These are phyloP conservation scores for Gouania willdenowi DNA, from an alignment of 2,797 vertebrate genomes.

Conservation along the genomic window DNA sequence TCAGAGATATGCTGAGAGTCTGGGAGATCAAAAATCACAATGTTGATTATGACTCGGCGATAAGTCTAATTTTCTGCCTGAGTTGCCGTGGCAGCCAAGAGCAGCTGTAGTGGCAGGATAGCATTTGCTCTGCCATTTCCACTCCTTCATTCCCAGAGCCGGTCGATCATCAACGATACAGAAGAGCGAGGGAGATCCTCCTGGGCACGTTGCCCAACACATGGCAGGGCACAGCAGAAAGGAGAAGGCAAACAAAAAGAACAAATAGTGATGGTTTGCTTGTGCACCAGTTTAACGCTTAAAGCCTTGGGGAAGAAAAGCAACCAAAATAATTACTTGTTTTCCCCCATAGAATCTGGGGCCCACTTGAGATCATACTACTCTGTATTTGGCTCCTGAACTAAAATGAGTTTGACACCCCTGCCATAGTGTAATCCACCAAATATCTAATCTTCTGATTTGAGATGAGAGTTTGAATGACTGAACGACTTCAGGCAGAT, in stretches of 20 bases:
- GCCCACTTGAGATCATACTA: no score
- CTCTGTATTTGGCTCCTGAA: no score
- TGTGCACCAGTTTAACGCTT: slow-evolving; percentile 15
- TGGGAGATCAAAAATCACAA: slow-evolving; percentile 14
- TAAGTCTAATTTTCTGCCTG: slow-evolving; percentile 67
- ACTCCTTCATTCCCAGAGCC: slow-evolving; percentile 37
- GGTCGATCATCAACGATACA: slow-evolving; percentile 60
- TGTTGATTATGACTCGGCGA: slow-evolving; percentile 57
- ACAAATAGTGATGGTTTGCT: slow-evolving; percentile 3
- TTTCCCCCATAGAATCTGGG: no score
- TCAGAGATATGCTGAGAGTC: slow-evolving; percentile 9
- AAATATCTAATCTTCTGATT: no score
- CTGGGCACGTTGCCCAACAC: slow-evolving; percentile 24
- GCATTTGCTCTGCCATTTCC: slow-evolving; percentile 30
- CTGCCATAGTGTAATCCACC: no score
- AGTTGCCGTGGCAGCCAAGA: slow-evolving; percentile 61
- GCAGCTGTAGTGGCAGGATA: slow-evolving; percentile 59
- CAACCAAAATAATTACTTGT: no score
- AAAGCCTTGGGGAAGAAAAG: no score
- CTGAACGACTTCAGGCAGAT: no score
- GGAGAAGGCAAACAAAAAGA: no score
- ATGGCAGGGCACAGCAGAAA: slow-evolving; percentile 7
- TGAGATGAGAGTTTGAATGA: no score
- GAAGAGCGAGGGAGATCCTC: slow-evolving; percentile 44
- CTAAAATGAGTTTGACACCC: no score